phyloP scores from a whole-genome alignment of 2,797 vertebrate species.

The Malacoctenus gilli region DNA sequence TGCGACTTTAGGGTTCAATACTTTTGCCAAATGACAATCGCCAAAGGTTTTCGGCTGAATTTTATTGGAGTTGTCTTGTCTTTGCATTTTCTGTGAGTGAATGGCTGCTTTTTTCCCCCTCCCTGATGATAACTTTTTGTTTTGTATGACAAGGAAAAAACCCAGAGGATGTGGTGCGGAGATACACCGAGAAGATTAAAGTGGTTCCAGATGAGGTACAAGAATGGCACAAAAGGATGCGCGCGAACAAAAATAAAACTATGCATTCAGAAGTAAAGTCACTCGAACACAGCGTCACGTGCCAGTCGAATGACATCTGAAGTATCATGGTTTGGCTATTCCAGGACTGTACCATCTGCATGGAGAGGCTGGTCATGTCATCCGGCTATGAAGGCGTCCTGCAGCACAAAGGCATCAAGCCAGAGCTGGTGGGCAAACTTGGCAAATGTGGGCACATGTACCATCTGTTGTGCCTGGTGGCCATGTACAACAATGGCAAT shows the following conservation, averaged over 20 bases:
- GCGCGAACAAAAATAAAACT: background rate
- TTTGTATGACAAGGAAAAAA: slow-evolving; percentile 85
- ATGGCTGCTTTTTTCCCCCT: slow-evolving; percentile 4
- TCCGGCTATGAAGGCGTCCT: slow-evolving; percentile 94
- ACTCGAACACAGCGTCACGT: slow-evolving; percentile 32
- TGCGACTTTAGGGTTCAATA: background rate
- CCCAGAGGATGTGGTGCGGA: slow-evolving; percentile 92
- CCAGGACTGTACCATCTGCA: slow-evolving; percentile 98
- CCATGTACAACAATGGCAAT: slow-evolving; percentile 99
- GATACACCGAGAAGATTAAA: slow-evolving; percentile 96
- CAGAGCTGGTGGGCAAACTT: slow-evolving; percentile 93
- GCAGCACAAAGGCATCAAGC: slow-evolving; percentile 88
- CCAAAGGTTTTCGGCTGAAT: too few species aligned
- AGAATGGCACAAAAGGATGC: slow-evolving; percentile 8
- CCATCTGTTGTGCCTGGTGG: slow-evolving; percentile 96
- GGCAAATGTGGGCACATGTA: slow-evolving; percentile 96
- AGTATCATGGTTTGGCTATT: slow-evolving; percentile 43
- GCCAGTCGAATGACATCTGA: slow-evolving; percentile 40
- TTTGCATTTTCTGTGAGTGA: slow-evolving; percentile 6
- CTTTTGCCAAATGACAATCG: slow-evolving; percentile 22
- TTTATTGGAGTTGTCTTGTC: background rate
- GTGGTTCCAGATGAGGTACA: slow-evolving; percentile 91
- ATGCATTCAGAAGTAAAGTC: slow-evolving; percentile 33
- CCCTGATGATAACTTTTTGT: slow-evolving; percentile 19
- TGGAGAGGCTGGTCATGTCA: slow-evolving; percentile 91